phyloP scores from a whole-genome alignment of 1,140 invertebrate species.

The Lutraria rhynchaena region DNA sequence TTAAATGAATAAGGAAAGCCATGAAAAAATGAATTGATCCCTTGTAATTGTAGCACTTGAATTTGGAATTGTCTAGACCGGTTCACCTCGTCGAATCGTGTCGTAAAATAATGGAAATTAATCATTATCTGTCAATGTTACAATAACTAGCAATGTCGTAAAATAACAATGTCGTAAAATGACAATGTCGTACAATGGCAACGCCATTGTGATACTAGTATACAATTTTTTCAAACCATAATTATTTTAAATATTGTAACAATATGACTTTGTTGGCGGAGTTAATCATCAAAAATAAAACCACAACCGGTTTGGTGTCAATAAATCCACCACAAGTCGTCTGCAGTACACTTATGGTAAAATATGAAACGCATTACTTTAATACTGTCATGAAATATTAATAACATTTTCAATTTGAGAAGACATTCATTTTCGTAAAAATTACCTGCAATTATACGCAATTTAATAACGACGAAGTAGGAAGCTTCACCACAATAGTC shows the following conservation, averaged over 20 bases:
- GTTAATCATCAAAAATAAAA: too few species aligned
- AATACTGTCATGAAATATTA: not conserved
- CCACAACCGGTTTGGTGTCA: too few species aligned
- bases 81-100: not conserved
- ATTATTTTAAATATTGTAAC: too few species aligned
- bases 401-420: too few species aligned
- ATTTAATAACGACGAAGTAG: not conserved
- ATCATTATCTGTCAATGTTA: too few species aligned
- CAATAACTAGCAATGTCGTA: too few species aligned
- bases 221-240: too few species aligned
- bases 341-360: not conserved
- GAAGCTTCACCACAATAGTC: not conserved
- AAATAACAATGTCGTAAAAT: too few species aligned
- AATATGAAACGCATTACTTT: not conserved
- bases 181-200: too few species aligned
- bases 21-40: conserved; percentile 30
- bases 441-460: not conserved
- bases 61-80: conserved; percentile 17
- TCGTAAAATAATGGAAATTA: not conserved
- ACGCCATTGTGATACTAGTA: too few species aligned
- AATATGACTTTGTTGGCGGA: too few species aligned
- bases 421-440: not conserved
- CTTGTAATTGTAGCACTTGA: conserved; percentile 48
- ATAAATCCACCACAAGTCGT: too few species aligned
- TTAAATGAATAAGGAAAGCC: not conserved